Evolutionary conservation across 1,140 invertebrate species (phyloP).

Genomic region (Ladona fulva): DNA sequence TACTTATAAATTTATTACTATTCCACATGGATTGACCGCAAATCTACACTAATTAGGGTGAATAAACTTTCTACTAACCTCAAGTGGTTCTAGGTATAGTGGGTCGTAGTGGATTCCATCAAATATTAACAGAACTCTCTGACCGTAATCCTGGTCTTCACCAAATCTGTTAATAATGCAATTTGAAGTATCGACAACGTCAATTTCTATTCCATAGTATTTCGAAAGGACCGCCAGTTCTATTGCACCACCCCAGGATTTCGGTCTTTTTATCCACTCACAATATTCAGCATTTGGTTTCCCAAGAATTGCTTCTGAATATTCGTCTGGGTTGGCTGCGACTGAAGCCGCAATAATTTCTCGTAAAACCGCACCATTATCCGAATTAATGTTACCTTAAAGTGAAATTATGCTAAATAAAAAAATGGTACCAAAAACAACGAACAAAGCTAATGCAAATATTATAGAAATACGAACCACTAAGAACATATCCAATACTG

Average conservation of each 20-base stretch:
- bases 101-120: conserved; percentile 97
- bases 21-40: too few relatives aligned
- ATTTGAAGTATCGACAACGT: conserved; percentile 85
- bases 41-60: too few relatives aligned
- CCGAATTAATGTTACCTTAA: conserved; percentile 68
- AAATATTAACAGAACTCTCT: conserved; percentile 83
- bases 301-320: conserved; percentile 78
- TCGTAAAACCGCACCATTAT: conserved; percentile 61
- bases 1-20: too few relatives aligned
- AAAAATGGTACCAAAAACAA: not conserved
- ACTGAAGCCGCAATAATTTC: conserved; percentile 80
- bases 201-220: conserved; percentile 86
- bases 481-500: conserved; percentile 60
- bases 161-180: conserved; percentile 87
- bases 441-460: not conserved
- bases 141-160: conserved; percentile 77
- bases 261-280: conserved; percentile 71
- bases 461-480: conserved; percentile 35
- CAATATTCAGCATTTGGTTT: conserved; percentile 80
- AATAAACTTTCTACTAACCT: not conserved
- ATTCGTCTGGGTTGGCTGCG: conserved; percentile 61
- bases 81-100: conserved; percentile 67
- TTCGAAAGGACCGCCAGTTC: conserved; percentile 83
- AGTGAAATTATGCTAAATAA: conserved; percentile 27
- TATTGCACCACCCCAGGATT: conserved; percentile 92